Conservation (phyloP, 2,888 invertebrate genomes). For the Pollenia griseotomentosa region DNA sequence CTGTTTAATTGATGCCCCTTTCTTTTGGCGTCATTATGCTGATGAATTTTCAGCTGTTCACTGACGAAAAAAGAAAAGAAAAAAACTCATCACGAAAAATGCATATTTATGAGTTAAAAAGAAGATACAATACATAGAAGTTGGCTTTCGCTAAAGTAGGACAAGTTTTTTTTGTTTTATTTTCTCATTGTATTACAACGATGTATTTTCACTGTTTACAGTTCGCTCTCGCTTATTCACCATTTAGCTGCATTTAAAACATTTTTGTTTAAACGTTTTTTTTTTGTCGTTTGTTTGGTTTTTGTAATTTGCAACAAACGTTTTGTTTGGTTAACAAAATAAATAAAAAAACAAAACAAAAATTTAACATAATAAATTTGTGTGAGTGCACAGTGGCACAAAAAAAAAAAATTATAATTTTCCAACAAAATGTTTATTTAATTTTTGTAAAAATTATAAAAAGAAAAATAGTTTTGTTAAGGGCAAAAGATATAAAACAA, state of each 20-base stretch:
- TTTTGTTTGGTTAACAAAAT: conserved; percentile 51
- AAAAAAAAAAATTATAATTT: neutral
- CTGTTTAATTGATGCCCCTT: conserved; percentile 62
- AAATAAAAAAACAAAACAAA: conserved; percentile 18
- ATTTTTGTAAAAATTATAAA: too few species aligned
- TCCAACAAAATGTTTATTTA: neutral
- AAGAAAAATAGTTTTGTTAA: too few species aligned
- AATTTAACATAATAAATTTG: conserved; percentile 54
- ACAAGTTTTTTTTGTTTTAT: conserved; percentile 64
- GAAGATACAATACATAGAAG: conserved; percentile 24
- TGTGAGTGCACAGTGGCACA: conserved; percentile 36
- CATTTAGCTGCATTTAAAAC: conserved; percentile 47
- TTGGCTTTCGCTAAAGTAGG: conserved; percentile 69
- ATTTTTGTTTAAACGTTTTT: conserved; percentile 37
- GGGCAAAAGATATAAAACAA: too few species aligned
- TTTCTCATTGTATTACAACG: conserved; percentile 28
- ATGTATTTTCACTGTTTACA: conserved; percentile 37
- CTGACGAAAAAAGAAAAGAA: neutral
- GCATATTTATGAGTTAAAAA: conserved; percentile 68
- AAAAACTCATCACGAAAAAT: conserved; percentile 41
- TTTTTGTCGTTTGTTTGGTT: conserved; percentile 1
- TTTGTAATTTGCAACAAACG: conserved; percentile 43
- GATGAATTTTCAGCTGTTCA: conserved; percentile 51
- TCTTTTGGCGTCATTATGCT: conserved; percentile 52
- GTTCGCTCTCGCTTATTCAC: conserved; percentile 38